Base-by-base conservation (phyloP, 1,140 invertebrate genomes). In the Himalopsyche phryganea region DNA sequence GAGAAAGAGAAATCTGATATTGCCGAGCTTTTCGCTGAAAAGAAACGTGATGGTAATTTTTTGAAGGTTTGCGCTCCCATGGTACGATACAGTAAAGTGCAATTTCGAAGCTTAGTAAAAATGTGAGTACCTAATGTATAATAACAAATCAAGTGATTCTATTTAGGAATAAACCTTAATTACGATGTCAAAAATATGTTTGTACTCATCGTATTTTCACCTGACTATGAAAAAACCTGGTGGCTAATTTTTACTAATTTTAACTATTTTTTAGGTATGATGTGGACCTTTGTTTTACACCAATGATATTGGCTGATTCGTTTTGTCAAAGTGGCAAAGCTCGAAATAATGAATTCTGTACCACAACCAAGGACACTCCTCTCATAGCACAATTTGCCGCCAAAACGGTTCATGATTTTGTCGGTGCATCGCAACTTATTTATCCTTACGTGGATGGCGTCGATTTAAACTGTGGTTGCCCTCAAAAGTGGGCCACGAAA, bases 391-490 rank as follows among this genome's bases (percentile, higher is more conserved):
- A 98, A 72, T 98, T 98, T 87, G 96, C 94, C 33, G 90, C 95
- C 5, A 94, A 91, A 66, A 87, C 85, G 71, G 72, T 84, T 0
- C 69, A 83, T 57, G 92, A 97, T 70, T 95, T 98, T 77, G 82
- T 90, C 5, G 80, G 82, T 66, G 93, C 94, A 40, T 81, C 94
- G 13, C 85, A 91, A 78, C 76, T 97, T 60, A 83, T 97, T 41
- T 85, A 85, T 65, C 86, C 87, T 78, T 97, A 88, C 80, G 85
- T 85, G 45, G 87, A 93, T 82, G 96, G 95, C 17, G 87, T 96
- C 1, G 95, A 98, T 79, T 76, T 98, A 28, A 98, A 98, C 71
- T 98, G 95, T 81, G 96, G 96, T 6, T 98, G 96, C 68, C 96
- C 96, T 9, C 96, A 98, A 75, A 81, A 86, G 57, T 98, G 94